Base-by-base conservation (phyloP, 2,888 invertebrate species). In the Orthosia gracilis region DNA sequence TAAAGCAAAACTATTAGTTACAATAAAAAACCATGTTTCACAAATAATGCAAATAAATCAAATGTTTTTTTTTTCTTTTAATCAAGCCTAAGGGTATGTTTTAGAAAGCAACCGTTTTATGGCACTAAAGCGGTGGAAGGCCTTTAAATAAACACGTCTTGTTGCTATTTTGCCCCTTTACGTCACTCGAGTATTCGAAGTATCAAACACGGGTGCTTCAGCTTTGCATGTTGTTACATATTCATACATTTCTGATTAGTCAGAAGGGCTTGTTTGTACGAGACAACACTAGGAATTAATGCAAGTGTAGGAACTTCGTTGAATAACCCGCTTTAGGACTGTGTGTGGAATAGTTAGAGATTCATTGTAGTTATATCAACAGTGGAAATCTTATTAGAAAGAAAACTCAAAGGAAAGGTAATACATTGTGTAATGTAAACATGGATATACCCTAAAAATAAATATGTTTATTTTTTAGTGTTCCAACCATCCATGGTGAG, bases 171-270 rank as follows among this genome's bases (percentile, higher is more conserved):
- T 21, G 1, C 1, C 4, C 23, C 1, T 26, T 21, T 15, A 4
- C 7, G 17, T n/a, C 17, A n/a, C 9, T n/a, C 13, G 23, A 61
- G 21, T 3, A 45, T 61, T 45, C 47, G 15, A 18, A 26, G 21
- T 49, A 18, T 21, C 12, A 61, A 15, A 54, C 13, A 54, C 59
- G 21, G 49, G 9, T 11, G 26, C 26, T 45, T 23, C 23, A 77
- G 18, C 13, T 69, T 52, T 69, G 70, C 52, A 54, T 64, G n/a
- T 55, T 50, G 50, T 65, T 78, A 50, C 63, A 64, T 61, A 78
- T 76, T 78, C 61, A 63, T 21, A 50, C 5, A 13, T 12, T 23
- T 72, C 21, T 26, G 31, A 62, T 62, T 79, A 79, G 52, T 40
- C 18, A 73, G 66, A 73, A 66, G 13, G 31, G 26, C 62, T n/a